Evolutionary conservation across 2,113 vertebrate species (phyloP).

Genomic region (Eublepharis macularius): DNA sequence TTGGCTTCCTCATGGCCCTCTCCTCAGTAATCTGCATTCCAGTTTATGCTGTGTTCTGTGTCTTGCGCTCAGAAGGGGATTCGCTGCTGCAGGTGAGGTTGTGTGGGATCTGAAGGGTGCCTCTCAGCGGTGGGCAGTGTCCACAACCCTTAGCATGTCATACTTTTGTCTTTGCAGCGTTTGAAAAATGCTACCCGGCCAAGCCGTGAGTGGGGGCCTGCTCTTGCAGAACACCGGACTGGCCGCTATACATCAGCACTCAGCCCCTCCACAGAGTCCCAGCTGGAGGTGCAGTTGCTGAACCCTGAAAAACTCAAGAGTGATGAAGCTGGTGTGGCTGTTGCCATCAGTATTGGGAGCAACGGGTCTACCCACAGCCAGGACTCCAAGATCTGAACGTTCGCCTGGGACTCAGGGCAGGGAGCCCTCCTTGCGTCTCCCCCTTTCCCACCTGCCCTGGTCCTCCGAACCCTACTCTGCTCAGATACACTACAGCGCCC

Average conservation of each 20-base stretch:
- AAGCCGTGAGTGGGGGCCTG: slow-evolving; percentile 92
- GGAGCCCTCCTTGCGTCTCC: slow-evolving; percentile 8
- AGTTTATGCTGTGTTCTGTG: slow-evolving; percentile 88
- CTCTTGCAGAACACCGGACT: slow-evolving; percentile 89
- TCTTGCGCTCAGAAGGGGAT: slow-evolving; percentile 86
- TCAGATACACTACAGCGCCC: slow-evolving; percentile 58
- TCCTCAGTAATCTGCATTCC: slow-evolving; percentile 98
- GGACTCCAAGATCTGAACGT: slow-evolving; percentile 84
- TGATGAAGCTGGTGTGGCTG: slow-evolving; percentile 76
- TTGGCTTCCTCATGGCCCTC: slow-evolving; percentile 93
- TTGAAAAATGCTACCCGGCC: slow-evolving; percentile 90
- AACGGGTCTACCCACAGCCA: slow-evolving; percentile 92
- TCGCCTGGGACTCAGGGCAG: slow-evolving; percentile 30
- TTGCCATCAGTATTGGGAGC: slow-evolving; percentile 84
- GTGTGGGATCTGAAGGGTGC: not conserved
- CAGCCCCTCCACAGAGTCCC: slow-evolving; percentile 76
- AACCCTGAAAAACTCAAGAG: slow-evolving; percentile 84
- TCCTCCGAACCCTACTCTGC: slow-evolving; percentile 54
- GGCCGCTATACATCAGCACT: slow-evolving; percentile 84
- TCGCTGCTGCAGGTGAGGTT: slow-evolving; percentile 89
- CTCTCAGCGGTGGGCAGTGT: not conserved
- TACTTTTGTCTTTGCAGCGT: slow-evolving; percentile 75
- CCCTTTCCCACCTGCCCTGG: slow-evolving; percentile 9
- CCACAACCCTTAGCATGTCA: not conserved
- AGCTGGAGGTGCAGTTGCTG: slow-evolving; percentile 84